These are phyloP conservation scores for Dicyrtoma fusca DNA, from an alignment of 2,888 invertebrate genomes.

Conservation along the genomic window DNA sequence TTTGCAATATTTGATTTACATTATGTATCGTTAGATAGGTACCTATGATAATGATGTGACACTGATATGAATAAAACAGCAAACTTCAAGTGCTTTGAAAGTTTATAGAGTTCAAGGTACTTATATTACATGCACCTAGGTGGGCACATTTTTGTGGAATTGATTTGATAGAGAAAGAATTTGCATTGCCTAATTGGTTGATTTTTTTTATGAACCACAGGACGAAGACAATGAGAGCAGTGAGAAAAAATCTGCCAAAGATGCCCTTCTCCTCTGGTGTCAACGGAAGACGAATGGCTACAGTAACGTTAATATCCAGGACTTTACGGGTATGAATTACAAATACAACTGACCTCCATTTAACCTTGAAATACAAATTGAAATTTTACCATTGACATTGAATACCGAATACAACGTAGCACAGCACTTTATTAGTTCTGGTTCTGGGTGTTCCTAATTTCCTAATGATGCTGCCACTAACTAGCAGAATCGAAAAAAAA, in stretches of 20 bases:
- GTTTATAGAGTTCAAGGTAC: not conserved
- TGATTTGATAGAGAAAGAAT: not conserved
- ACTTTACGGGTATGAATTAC: constrained; percentile 70
- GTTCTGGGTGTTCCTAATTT: no score
- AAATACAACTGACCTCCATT: not conserved
- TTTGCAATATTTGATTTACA: no score
- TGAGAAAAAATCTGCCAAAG: constrained; percentile 98
- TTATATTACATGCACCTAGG: not conserved
- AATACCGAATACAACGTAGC: no score
- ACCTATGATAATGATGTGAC: no score
- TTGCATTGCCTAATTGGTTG: constrained; percentile 42
- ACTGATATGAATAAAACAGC: no score
- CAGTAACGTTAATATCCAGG: constrained; percentile 82
- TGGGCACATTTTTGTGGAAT: not conserved
- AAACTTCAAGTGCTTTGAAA: no score
- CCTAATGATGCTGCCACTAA: no score
- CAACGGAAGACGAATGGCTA: constrained; percentile 97
- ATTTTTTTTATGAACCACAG: constrained; percentile 63
- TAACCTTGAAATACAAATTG: no score
- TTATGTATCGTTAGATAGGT: no score
- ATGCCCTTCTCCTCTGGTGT: constrained; percentile 96
- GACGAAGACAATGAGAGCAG: constrained; percentile 95
- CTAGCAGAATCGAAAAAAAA: no score
- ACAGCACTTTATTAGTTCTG: no score
- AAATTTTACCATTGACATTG: no score